Conservation (phyloP, 2,113 vertebrate species). For the Halcyon malimbica region DNA sequence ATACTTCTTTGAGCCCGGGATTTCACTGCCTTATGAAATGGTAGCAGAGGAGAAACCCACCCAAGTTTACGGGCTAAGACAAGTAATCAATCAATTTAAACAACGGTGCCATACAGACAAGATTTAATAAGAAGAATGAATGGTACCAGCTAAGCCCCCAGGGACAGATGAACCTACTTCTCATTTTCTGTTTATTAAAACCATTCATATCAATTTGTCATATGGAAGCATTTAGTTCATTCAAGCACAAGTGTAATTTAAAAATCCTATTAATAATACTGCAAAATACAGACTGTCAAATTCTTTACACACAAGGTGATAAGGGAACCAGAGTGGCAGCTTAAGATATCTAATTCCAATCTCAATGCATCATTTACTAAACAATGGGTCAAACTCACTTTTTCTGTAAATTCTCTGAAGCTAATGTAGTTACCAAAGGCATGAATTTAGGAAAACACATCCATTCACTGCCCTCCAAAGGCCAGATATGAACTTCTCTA, state of each 20-base stretch:
- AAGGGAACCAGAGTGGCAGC: not conserved
- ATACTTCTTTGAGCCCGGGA: not conserved
- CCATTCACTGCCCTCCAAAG: not conserved
- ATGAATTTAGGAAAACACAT: not conserved
- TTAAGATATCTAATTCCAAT: not conserved
- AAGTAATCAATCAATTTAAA: not conserved
- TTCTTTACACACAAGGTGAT: conserved; percentile 9
- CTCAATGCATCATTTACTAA: not conserved
- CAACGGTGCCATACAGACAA: not conserved
- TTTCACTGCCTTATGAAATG: not conserved
- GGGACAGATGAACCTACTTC: conserved; percentile 39
- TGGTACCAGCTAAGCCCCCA: conserved; percentile 13
- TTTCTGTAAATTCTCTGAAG: not conserved
- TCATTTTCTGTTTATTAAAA: conserved; percentile 69
- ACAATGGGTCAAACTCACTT: not conserved
- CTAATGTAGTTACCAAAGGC: not conserved
- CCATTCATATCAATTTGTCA: conserved; percentile 59
- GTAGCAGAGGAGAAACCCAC: not conserved
- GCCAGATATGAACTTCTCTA: not conserved
- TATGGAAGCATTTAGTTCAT: conserved; percentile 33
- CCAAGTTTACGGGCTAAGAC: not conserved
- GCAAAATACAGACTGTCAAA: conserved; percentile 20
- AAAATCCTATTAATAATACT: conserved; percentile 46
- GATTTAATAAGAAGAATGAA: conserved; percentile 33
- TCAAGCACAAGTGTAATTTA: conserved; percentile 39